These are phyloP conservation scores for Phymatocera aterrima DNA, from an alignment of 2,888 invertebrate species.

Conservation along the genomic window DNA sequence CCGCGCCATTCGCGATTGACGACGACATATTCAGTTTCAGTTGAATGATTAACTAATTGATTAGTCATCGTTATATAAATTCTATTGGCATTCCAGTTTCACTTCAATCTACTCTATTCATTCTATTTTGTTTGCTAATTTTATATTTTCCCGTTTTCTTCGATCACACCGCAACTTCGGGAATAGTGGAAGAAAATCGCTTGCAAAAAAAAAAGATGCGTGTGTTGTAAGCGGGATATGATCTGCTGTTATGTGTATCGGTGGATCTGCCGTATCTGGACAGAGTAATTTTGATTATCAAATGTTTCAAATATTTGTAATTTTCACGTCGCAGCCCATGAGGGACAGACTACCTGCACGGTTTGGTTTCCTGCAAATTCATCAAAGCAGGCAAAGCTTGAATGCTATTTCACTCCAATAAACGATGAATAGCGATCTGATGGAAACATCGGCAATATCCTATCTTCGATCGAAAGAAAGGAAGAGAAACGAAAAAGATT, in stretches of 20 bases:
- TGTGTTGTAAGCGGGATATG: too few relatives aligned
- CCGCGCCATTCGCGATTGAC: conserved; percentile 20
- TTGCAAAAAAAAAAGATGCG: too few relatives aligned
- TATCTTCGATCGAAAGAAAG: not conserved
- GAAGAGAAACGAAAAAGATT: not conserved
- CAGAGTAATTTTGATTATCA: conserved; percentile 24
- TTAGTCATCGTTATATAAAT: too few relatives aligned
- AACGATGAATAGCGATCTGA: not conserved
- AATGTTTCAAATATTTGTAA: too few relatives aligned
- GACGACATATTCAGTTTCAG: conserved; percentile 31
- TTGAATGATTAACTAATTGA: too few relatives aligned
- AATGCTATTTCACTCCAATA: not conserved
- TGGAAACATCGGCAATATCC: not conserved
- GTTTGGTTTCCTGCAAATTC: not conserved
- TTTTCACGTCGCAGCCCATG: not conserved
- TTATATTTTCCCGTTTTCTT: too few relatives aligned
- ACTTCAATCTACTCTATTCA: too few relatives aligned
- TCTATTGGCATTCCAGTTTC: too few relatives aligned
- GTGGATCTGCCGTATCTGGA: not conserved
- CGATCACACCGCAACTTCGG: too few relatives aligned
- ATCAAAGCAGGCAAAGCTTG: not conserved
- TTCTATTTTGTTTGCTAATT: not conserved
- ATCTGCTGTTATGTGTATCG: not conserved
- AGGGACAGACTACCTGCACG: not conserved
- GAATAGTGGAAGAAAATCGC: too few relatives aligned